Evolutionary conservation across 1,140 invertebrate genomes (phyloP).

Genomic region (Drosophila tropicalis): DNA sequence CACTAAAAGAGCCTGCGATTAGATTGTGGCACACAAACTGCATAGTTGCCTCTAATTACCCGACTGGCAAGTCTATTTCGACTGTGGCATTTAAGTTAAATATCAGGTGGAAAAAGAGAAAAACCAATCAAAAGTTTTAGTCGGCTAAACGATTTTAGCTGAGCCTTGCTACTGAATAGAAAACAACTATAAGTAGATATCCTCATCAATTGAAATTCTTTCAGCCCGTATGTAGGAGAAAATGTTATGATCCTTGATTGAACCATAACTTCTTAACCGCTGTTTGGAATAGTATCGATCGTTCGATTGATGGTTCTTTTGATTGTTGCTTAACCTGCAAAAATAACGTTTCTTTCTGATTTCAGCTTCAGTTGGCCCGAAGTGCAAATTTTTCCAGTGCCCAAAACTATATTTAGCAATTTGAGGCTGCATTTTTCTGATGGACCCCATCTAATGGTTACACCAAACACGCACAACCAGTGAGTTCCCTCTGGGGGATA

Average conservation of each 20-base stretch:
- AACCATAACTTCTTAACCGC: background rate
- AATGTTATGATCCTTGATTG: background rate
- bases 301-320: background rate
- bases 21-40: constrained; percentile 48
- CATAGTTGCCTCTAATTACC: constrained; percentile 56
- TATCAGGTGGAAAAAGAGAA: background rate
- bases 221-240: too few species aligned
- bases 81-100: background rate
- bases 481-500: constrained; percentile 28
- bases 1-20: constrained; percentile 66
- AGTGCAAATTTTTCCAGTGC: background rate
- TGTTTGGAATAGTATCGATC: background rate
- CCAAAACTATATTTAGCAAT: constrained; percentile 10
- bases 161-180: too few species aligned
- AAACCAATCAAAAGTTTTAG: too few species aligned
- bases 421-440: background rate
- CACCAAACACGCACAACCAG: constrained; percentile 31
- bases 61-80: constrained; percentile 11
- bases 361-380: background rate
- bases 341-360: background rate
- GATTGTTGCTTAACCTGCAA: background rate
- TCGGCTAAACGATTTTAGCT: too few species aligned
- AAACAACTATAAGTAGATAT: too few species aligned
- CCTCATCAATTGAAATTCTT: too few species aligned
- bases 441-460: constrained; percentile 18